A percentile compares a stretch with the other conserved stretches of the same genome.
phyloP scores from a whole-genome alignment of 1,140 invertebrate genomes.

The Heliconius himera region DNA sequence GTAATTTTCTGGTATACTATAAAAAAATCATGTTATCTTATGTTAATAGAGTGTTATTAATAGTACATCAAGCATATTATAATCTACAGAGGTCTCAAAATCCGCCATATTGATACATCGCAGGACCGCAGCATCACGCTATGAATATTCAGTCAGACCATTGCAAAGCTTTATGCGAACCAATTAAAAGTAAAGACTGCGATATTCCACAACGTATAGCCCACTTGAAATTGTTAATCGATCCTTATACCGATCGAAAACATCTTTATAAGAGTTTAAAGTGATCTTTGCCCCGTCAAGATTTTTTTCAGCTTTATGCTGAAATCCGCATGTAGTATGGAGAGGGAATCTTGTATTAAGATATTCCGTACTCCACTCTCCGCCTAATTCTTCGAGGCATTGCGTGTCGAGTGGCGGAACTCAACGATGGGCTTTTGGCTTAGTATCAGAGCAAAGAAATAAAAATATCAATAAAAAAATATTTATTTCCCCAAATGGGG shows the following conservation, averaged over 20 bases:
- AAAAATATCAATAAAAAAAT: no score
- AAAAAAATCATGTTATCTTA: no score
- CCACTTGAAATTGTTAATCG: neutral
- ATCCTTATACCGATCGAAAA: neutral
- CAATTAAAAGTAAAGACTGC: constrained; percentile 34
- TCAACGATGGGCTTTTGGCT: no score
- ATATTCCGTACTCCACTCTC: no score
- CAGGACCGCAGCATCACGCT: neutral
- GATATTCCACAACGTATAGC: constrained; percentile 15
- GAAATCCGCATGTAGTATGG: no score
- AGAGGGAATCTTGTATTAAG: no score
- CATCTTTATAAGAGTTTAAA: neutral
- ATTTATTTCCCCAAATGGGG: no score
- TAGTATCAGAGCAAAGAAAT: no score
- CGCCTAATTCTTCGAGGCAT: no score
- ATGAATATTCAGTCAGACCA: constrained; percentile 35
- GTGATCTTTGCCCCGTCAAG: neutral
- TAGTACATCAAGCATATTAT: neutral
- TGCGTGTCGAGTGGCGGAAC: no score
- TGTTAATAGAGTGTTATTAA: no score
- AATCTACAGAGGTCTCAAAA: neutral
- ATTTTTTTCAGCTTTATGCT: neutral
- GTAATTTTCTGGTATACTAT: no score
- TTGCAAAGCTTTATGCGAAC: constrained; percentile 32
- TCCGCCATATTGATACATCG: neutral